Base-by-base conservation (phyloP, 2,797 vertebrate species). In the Anabas testudineus region DNA sequence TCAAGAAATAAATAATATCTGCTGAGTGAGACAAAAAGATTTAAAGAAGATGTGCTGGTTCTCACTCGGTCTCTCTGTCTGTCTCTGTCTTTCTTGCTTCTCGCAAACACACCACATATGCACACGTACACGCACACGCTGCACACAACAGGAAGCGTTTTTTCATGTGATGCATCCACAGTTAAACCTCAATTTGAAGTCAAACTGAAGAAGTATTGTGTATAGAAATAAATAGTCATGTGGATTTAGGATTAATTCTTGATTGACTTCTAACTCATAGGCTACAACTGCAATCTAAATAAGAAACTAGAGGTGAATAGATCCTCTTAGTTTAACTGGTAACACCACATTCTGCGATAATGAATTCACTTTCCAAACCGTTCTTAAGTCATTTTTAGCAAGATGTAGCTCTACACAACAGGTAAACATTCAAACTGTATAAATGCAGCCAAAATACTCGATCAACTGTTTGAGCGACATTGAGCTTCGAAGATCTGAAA, bases 141-240 rank as follows among this genome's bases (percentile, higher is more conserved):
- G 32, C 19, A 61, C 52, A 68, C 18, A 58, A 86, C 87, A 85
- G 81, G 82, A 90, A 88, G 66, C 52, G n/a, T 59, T 69, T 67
- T 71, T 68, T 67, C 69, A 7, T 13, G 45, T 76, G 18, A 62
- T 59, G 68, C 69, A 56, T 61, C 81, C 71, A 78, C 37, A 0
- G 70, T 86, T 81, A 43, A 83, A 83, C 76, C 75, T 79, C 72
- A 72, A 78, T 56, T 54, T 30, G 28, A 30, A 30, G 76, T 51
- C 19, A 49, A 69, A n/a, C 52, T 46, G 4, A 55, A 24, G 46
- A 16, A 24, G 8, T 22, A 7, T 2, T 1, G 4, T 0, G 18
- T 4, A 16, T 3, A 30, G 16, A 76, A 28, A 46, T 1, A 3
- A 56, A 21, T 14, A 34, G 18, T 49, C 5, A 4, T 34, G 0